Evolutionary conservation across 2,113 vertebrate species (phyloP).

Genomic region (Panthera leo): DNA sequence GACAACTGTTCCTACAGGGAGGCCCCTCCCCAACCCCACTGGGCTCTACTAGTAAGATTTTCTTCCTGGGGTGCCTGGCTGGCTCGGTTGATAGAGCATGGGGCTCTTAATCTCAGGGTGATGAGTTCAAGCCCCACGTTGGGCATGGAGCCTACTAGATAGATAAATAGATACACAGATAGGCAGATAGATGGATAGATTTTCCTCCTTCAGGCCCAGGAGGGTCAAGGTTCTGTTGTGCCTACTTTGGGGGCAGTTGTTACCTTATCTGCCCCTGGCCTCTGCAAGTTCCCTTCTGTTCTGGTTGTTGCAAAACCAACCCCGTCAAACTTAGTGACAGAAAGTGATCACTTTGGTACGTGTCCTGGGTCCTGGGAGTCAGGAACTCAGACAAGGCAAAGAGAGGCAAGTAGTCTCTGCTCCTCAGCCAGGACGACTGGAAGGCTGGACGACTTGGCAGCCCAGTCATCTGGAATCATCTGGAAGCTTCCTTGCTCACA

Average conservation of each 20-base stretch:
- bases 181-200: neutral
- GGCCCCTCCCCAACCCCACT: rapidly evolving
- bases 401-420: neutral
- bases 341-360: neutral
- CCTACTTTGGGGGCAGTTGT: neutral
- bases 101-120: neutral
- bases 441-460: neutral
- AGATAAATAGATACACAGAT: too few relatives aligned
- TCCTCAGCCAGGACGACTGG: neutral
- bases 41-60: neutral
- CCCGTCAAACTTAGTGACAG: neutral
- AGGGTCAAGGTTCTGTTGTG: rapidly evolving
- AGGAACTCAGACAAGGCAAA: neutral
- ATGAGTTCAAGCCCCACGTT: neutral
- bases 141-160: neutral
- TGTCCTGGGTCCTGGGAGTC: neutral
- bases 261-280: too few relatives aligned
- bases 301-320: neutral
- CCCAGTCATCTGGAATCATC: neutral
- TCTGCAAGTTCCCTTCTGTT: neutral
- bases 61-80: neutral
- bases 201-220: too few relatives aligned
- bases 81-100: neutral
- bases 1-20: neutral
- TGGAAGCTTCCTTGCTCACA: neutral